Conservation (phyloP, 2,888 invertebrate genomes). For the Petrolisthes manimaculis region DNA sequence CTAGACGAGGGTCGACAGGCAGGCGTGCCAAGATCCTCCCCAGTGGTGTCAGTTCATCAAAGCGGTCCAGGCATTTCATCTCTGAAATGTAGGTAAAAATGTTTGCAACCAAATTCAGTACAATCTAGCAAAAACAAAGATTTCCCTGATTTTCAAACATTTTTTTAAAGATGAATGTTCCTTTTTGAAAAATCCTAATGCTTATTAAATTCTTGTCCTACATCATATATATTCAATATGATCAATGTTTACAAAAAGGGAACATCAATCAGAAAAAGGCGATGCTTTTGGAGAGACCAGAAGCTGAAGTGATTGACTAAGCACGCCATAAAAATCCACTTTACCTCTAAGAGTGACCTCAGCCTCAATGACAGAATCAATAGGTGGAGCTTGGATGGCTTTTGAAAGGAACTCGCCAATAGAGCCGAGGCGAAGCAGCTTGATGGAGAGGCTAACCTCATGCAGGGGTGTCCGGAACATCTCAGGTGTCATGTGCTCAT, state of each 20-base stretch:
- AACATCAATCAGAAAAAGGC: too few species aligned
- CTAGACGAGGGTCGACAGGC: conserved; percentile 95
- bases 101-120: conserved; percentile 16
- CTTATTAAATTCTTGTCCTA: neutral
- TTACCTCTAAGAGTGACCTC: conserved; percentile 76
- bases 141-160: neutral
- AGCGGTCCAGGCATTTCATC: conserved; percentile 89
- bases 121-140: neutral
- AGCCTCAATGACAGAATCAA: conserved; percentile 98
- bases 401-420: conserved; percentile 96
- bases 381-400: conserved; percentile 74
- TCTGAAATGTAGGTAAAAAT: conserved; percentile 73
- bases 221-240: too few species aligned
- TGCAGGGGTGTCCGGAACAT: conserved; percentile 98
- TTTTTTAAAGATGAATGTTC: conserved; percentile 10
- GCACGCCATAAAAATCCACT: too few species aligned
- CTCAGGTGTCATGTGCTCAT: conserved; percentile 94
- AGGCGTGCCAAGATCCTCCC: conserved; percentile 93
- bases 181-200: conserved; percentile 6
- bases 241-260: too few species aligned
- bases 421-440: conserved; percentile 88
- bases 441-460: conserved; percentile 91
- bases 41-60: conserved; percentile 91
- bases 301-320: too few species aligned
- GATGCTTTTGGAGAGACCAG: too few species aligned